Evolutionary conservation across 1,140 invertebrate genomes (phyloP).

Genomic region (Eriosoma lanigerum): DNA sequence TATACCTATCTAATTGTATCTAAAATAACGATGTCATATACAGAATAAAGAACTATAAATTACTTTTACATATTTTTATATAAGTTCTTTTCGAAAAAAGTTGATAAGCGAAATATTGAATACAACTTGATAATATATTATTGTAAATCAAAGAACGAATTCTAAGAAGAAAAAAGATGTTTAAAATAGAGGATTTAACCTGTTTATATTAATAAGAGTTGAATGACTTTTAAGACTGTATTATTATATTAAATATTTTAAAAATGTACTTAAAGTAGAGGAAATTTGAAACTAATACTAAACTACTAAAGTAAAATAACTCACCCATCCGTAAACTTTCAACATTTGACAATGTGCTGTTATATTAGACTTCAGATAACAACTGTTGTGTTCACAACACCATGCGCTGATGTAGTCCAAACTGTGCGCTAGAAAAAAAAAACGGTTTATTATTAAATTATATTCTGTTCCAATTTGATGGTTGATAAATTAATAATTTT

Average conservation of each 20-base stretch:
- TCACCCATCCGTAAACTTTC: slow-evolving; percentile 16
- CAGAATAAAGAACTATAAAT: background rate
- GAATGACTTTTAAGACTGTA: background rate
- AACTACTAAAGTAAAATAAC: background rate
- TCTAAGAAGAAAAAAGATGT: background rate
- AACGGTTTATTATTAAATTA: background rate
- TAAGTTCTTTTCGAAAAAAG: background rate
- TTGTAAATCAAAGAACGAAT: background rate
- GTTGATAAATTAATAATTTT: too few relatives aligned
- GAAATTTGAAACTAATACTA: background rate
- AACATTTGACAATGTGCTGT: background rate
- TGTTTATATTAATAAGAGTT: background rate
- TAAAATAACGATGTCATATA: too few relatives aligned
- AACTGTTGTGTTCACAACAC: background rate
- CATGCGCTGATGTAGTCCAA: background rate
- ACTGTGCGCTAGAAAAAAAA: background rate
- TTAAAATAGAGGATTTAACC: background rate
- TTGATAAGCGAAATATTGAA: background rate
- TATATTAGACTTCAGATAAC: background rate
- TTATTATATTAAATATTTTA: background rate
- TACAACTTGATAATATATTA: background rate
- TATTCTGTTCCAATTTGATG: too few relatives aligned
- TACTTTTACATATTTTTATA: background rate
- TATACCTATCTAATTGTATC: too few relatives aligned
- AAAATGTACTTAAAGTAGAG: background rate